Percentiles rank a stretch among this genome's conserved stretches.
phyloP scores from a whole-genome alignment of 2,888 invertebrate species.

The Notocelia uddmanniana region DNA sequence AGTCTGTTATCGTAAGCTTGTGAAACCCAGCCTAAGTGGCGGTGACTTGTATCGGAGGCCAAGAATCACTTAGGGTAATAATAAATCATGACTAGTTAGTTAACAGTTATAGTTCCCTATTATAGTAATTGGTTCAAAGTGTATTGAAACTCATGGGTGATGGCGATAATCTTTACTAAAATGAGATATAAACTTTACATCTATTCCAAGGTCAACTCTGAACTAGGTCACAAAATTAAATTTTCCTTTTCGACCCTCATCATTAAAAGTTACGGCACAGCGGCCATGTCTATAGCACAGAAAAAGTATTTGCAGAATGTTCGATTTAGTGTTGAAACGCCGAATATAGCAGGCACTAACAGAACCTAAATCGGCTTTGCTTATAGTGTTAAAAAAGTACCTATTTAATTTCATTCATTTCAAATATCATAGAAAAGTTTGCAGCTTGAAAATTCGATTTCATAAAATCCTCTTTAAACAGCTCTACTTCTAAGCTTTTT shows the following conservation, averaged over 20 bases:
- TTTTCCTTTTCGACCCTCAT: slow-evolving; percentile 63
- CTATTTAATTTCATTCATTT: no score
- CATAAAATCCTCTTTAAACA: no score
- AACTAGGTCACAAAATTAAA: slow-evolving; percentile 56
- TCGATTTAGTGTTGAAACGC: background rate
- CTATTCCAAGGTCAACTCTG: slow-evolving; percentile 51
- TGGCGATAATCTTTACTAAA: slow-evolving; percentile 18
- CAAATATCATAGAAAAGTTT: no score
- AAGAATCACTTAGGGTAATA: no score
- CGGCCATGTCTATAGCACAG: slow-evolving; percentile 55
- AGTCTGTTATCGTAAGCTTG: no score
- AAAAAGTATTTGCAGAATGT: slow-evolving; percentile 53
- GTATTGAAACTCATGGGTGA: background rate
- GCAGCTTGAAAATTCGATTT: no score
- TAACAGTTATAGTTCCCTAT: no score
- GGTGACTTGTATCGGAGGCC: no score
- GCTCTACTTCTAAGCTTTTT: no score
- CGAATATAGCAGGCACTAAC: background rate
- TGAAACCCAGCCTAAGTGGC: no score
- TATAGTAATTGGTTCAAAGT: background rate
- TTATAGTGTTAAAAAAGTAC: no score
- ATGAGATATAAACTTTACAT: slow-evolving; percentile 17
- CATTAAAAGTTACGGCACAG: slow-evolving; percentile 69
- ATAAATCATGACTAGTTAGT: no score
- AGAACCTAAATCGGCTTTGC: background rate